A percentile compares a stretch with the other conserved stretches of the same genome.
phyloP scores from a whole-genome alignment of 2,888 invertebrate species.

The Conchocele bisecta region DNA sequence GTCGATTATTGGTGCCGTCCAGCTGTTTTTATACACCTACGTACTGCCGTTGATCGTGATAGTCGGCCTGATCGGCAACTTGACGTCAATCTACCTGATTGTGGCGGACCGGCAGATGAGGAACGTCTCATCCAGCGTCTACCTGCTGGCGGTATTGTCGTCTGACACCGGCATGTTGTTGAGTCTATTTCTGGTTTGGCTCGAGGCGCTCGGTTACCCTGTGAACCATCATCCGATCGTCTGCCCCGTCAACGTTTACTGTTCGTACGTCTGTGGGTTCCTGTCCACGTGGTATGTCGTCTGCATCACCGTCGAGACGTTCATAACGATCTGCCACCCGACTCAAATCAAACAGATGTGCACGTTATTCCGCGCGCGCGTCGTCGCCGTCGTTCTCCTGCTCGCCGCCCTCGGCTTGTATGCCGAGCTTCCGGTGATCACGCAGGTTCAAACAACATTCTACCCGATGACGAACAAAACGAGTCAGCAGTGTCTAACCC shows the following conservation, averaged over 20 bases:
- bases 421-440: conserved; percentile 35
- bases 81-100: conserved; percentile 59
- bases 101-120: conserved; percentile 56
- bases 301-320: conserved; percentile 93
- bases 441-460: conserved; percentile 20
- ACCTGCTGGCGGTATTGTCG: conserved; percentile 57
- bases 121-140: conserved; percentile 64
- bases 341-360: conserved; percentile 68
- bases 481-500: conserved; percentile 32
- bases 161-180: conserved; percentile 64
- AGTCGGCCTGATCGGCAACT: conserved; percentile 65
- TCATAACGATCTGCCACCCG: conserved; percentile 84
- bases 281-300: conserved; percentile 93
- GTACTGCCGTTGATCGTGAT: conserved; percentile 59
- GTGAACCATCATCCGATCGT: conserved; percentile 81
- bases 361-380: conserved; percentile 63
- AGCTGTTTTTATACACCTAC: conserved; percentile 49
- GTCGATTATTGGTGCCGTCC: conserved; percentile 7
- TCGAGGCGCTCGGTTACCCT: conserved; percentile 60
- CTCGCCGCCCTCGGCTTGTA: conserved; percentile 48
- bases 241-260: conserved; percentile 65
- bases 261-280: conserved; percentile 87
- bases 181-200: conserved; percentile 61
- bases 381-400: conserved; percentile 59
- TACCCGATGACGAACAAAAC: conserved; percentile 22